Percentiles rank a stretch among this genome's conserved stretches.
These are phyloP conservation scores for Hippocampus kuda DNA, from an alignment of 2,797 vertebrate genomes.

Conservation along the genomic window DNA sequence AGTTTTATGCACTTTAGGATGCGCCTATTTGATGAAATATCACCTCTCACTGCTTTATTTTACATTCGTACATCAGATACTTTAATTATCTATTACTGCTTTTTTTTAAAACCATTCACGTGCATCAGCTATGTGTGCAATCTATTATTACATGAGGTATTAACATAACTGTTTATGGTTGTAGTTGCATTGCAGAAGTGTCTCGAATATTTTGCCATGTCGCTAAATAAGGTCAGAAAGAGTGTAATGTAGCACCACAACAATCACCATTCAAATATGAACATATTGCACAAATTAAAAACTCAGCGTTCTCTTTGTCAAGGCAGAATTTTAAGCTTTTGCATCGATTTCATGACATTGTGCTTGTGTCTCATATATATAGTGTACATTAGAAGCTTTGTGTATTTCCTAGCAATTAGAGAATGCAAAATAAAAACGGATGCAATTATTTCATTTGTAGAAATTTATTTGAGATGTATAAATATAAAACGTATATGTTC, in stretches of 20 bases:
- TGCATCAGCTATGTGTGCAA: background rate
- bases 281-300: background rate
- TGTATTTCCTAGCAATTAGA: constrained; percentile 13
- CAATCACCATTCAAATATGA: background rate
- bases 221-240: background rate
- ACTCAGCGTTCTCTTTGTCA: background rate
- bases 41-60: background rate
- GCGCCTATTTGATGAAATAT: background rate
- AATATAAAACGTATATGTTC: constrained; percentile 70
- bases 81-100: too few species aligned
- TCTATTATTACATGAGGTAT: background rate
- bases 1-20: constrained; percentile 1
- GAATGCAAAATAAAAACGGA: constrained; percentile 19
- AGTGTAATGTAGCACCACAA: background rate
- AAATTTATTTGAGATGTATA: constrained; percentile 74
- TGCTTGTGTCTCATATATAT: background rate
- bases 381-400: background rate
- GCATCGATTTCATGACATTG: background rate
- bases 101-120: background rate
- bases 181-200: background rate
- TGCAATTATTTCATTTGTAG: constrained; percentile 38
- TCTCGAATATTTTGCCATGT: background rate
- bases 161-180: background rate
- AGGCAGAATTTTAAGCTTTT: background rate
- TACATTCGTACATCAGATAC: background rate